A percentile compares a stretch with the other conserved stretches of the same genome.
These are phyloP conservation scores for Synanceia verrucosa DNA, from an alignment of 2,797 vertebrate species.

Conservation along the genomic window DNA sequence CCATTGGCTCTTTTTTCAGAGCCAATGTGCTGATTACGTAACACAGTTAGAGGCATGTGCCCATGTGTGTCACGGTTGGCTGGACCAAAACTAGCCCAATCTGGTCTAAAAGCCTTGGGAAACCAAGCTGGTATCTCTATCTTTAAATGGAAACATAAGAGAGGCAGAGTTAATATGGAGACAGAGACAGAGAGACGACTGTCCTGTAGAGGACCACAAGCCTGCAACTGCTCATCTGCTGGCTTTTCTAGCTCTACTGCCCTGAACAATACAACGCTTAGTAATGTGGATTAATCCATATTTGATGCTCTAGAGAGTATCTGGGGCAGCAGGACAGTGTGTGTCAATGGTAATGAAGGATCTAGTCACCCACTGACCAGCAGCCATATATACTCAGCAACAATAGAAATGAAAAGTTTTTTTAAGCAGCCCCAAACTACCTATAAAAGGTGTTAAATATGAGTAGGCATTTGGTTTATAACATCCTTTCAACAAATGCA, in stretches of 20 bases:
- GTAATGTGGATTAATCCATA: background rate
- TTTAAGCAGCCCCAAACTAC: too few species aligned
- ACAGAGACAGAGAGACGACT: background rate
- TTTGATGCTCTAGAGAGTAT: background rate
- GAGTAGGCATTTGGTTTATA: too few species aligned
- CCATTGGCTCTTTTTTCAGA: background rate
- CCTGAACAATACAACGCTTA: background rate
- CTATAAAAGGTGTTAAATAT: too few species aligned
- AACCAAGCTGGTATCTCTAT: conserved; percentile 38
- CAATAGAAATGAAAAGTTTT: too few species aligned
- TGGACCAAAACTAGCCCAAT: conserved; percentile 46
- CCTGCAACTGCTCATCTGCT: background rate
- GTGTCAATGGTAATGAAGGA: too few species aligned
- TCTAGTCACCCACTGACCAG: too few species aligned
- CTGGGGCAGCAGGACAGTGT: background rate
- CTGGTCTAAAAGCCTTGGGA: conserved; percentile 48
- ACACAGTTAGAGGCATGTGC: conserved; percentile 14
- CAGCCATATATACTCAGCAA: too few species aligned
- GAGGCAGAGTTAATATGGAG: background rate
- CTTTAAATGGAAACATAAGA: conserved; percentile 24
- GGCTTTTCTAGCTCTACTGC: background rate
- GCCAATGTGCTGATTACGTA: conserved; percentile 21
- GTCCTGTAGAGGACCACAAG: background rate
- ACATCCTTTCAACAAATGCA: too few species aligned
- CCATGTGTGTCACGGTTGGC: conserved; percentile 25